These are phyloP conservation scores for Tortrix viridana DNA, from an alignment of 2,888 invertebrate genomes.

Conservation along the genomic window DNA sequence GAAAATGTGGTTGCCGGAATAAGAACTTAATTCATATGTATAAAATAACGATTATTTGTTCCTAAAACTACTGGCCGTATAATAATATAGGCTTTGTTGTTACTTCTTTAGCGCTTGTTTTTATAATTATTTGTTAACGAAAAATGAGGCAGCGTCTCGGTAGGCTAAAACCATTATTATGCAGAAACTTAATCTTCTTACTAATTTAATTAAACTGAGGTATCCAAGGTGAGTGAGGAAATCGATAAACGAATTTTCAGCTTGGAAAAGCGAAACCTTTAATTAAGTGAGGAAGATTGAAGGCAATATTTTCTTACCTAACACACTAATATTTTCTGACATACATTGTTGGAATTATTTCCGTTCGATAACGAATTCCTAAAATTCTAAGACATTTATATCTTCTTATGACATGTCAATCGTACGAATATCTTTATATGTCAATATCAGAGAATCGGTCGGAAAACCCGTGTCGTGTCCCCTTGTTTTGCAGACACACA, in stretches of 20 bases:
- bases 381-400: background rate
- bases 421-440: no score
- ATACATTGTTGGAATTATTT: no score
- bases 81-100: background rate
- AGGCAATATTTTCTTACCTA: conserved; percentile 6
- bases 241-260: conserved; percentile 37
- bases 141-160: conserved; percentile 46
- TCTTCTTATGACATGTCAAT: no score
- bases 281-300: conserved; percentile 18
- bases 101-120: background rate
- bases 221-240: conserved; percentile 43
- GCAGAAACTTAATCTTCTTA: conserved; percentile 57
- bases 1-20: background rate
- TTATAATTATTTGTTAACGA: background rate
- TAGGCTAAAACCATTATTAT: conserved; percentile 52
- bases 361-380: background rate
- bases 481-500: no score
- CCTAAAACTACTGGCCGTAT: no score
- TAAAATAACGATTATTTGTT: no score
- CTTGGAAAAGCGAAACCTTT: conserved; percentile 21
- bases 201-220: conserved; percentile 56
- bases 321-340: background rate
- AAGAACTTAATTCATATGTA: background rate
- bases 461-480: no score
- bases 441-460: no score